phyloP scores from a whole-genome alignment of 2,888 invertebrate species.

The Ptychoptera albimana region DNA sequence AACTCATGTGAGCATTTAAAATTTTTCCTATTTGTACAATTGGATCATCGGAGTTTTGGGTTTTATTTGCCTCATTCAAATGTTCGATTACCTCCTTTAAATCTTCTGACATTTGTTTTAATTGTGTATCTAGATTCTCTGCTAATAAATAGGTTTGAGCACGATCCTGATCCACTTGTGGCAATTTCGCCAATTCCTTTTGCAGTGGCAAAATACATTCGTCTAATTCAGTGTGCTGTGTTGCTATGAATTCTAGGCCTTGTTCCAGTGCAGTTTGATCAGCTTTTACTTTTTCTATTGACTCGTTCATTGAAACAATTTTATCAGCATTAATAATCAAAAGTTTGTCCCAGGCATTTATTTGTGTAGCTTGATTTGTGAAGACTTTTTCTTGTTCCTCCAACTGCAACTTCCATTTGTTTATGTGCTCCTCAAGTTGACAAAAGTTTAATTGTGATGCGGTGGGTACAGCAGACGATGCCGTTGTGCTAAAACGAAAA shows the following conservation, averaged over 20 bases:
- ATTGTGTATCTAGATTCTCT: constrained; percentile 78
- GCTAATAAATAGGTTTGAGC: constrained; percentile 83
- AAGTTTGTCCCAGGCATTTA: constrained; percentile 89
- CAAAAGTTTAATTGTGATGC: constrained; percentile 53
- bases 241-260: constrained; percentile 82
- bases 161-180: constrained; percentile 69
- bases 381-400: constrained; percentile 88
- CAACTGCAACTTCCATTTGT: constrained; percentile 85
- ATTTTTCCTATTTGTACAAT: constrained; percentile 86
- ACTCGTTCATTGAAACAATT: constrained; percentile 57
- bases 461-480: constrained; percentile 19
- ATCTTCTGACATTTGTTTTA: constrained; percentile 90
- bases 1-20: constrained; percentile 90
- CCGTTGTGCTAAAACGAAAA: constrained; percentile 14
- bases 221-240: constrained; percentile 85
- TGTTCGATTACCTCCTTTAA: constrained; percentile 90
- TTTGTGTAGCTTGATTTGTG: constrained; percentile 84
- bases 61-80: constrained; percentile 73
- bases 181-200: constrained; percentile 51
- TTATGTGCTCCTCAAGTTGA: constrained; percentile 79
- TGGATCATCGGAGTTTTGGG: constrained; percentile 76
- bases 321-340: constrained; percentile 85
- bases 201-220: constrained; percentile 75
- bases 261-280: constrained; percentile 83
- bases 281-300: constrained; percentile 73